Evolutionary conservation across 2,113 vertebrate genomes (phyloP), one percentile per base, ranked within the genome.

Genomic region (Ploceus nigricollis): DNA sequence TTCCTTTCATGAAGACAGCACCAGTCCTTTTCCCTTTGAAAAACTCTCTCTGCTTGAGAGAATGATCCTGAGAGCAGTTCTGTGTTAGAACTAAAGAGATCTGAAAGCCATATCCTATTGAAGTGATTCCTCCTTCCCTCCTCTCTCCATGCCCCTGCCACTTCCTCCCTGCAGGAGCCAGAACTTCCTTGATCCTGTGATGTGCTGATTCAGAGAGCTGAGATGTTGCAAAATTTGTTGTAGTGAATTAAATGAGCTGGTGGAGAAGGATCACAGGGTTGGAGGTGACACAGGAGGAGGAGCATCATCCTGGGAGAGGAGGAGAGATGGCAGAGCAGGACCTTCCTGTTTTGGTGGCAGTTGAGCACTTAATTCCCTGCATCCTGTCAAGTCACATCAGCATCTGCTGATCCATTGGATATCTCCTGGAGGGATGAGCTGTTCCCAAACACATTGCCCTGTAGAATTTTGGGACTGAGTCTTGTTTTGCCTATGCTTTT

Each of bases 271-370:
- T 89, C 37, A n/a, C 76, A 80, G 89, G 31, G 68, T 68, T 65
- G 88, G 90, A 92, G 60, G 86, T 94, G 89, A 83, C 72, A 13
- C 37, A 50, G 65, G 61, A 69, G 77, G 69, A 51, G 92, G 77
- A 91, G 51, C 77, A 48, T 57, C 9, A 0, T 56, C 56, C 25
- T 64, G 82, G 61, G 48, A 51, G 70, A 60, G 44, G 54, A 89
- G 93, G 39, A 72, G 53, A 82, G 71, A 64, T 80, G 82, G 86
- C n/a, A 80, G 85, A 92, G 92, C 90, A 89, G 95, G 93, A 92
- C 72, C 64, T 89, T 89, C 90, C 93, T 78, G 94, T 93, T 94
- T 24, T 72, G 70, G 82, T 58, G 90, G 58, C 75, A 61, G 13
- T 4, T 65, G 85, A 84, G 53, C 82, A 18, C 42, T 94, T 88